phyloP scores from a whole-genome alignment of 2,797 vertebrate species.

The Sebastes nivosus region DNA sequence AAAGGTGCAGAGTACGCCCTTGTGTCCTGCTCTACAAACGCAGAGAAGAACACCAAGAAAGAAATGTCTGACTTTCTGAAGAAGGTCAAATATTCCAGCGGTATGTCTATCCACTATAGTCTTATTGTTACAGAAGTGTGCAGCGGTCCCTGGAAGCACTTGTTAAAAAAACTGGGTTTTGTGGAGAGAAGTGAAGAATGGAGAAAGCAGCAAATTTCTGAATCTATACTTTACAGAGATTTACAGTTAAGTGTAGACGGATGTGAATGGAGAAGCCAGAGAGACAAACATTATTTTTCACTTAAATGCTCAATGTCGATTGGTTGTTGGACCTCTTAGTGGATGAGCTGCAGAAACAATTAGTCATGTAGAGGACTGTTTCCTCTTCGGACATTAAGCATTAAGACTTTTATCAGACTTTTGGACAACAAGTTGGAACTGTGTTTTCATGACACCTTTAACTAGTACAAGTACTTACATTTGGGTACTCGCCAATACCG shows the following conservation, averaged over 20 bases:
- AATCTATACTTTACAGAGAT: neutral
- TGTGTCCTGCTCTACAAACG: neutral
- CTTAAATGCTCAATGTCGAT: neutral
- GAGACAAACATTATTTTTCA: neutral
- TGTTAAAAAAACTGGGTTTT: constrained; percentile 15
- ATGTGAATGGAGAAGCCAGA: neutral
- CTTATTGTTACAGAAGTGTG: constrained; percentile 17
- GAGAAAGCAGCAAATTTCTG: neutral
- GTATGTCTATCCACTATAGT: constrained; percentile 1
- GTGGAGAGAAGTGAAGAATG: neutral
- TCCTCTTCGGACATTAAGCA: neutral
- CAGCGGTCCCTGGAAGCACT: constrained; percentile 8
- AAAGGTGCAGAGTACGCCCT: neutral
- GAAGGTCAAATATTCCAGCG: constrained; percentile 26
- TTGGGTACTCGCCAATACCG: too few species aligned
- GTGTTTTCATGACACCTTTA: neutral
- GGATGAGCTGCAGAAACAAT: neutral
- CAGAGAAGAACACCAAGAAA: constrained; percentile 14
- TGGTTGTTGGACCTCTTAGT: neutral
- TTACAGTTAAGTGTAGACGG: neutral
- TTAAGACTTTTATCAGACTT: neutral
- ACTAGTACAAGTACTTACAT: too few species aligned
- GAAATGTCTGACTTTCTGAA: constrained; percentile 4
- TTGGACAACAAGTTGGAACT: neutral
- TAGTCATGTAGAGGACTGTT: neutral